Conservation (phyloP, 2,888 invertebrate genomes). For the Leptinotarsa haldemani region DNA sequence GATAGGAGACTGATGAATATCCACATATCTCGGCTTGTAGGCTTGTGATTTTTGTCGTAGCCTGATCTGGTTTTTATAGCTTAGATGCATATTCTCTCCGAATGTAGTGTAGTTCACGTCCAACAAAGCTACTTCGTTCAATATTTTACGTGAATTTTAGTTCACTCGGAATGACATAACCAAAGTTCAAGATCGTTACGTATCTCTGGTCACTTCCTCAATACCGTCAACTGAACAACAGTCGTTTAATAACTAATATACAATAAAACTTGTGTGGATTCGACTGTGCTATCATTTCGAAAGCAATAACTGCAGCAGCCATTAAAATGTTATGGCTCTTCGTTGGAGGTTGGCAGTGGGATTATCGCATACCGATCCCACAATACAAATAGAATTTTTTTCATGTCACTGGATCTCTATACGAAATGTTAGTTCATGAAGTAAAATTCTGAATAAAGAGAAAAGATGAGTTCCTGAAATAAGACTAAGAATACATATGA, state of each 20-base stretch:
- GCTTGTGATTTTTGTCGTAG: no score
- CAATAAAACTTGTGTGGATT: neutral
- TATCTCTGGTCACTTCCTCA: neutral
- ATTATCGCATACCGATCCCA: neutral
- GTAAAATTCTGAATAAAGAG: no score
- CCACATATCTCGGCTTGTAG: no score
- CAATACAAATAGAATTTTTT: neutral
- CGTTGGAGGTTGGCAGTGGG: constrained; percentile 4
- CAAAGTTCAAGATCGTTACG: neutral
- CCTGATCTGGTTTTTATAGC: no score
- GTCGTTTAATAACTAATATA: neutral
- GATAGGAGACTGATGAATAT: no score
- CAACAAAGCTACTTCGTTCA: neutral
- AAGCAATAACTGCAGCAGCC: constrained; percentile 8
- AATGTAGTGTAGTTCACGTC: no score
- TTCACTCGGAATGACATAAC: neutral
- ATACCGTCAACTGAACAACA: neutral
- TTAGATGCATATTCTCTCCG: no score
- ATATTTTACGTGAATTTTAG: neutral
- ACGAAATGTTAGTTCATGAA: no score
- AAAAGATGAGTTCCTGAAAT: no score
- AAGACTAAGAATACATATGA: no score
- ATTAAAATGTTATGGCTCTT: neutral
- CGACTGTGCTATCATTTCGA: constrained; percentile 4
- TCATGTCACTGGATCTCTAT: neutral